Evolutionary conservation across 2,113 vertebrate genomes (phyloP), one percentile per base, ranked within the genome.

Genomic region (Bungarus multicinctus): DNA sequence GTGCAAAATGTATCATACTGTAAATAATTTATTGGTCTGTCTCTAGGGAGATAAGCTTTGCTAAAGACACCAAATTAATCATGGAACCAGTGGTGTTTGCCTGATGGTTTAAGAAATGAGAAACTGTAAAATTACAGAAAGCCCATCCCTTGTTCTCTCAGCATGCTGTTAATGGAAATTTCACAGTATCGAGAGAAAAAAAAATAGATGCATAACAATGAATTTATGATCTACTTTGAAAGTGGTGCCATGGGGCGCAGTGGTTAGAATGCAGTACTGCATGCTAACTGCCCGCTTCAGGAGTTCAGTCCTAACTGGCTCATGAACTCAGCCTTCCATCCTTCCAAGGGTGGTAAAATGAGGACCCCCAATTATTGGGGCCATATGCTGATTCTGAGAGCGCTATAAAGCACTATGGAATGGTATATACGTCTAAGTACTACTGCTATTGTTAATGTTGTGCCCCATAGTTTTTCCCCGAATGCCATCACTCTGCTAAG

Each of bases 11-110:
- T 81, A 93, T 94, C 93, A 91, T 94, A 11, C 91, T 94, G 7
- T 95, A 95, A 95, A 64, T 85, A 89, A 95, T 97, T 96, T 96
- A 93, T 96, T 89, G 94, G 91, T 60, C 88, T 94, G 90, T 81
- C 45, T 96, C 34, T 50, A 94, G 88, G n/a, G 91, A 96, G 57
- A 90, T 93, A 92, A 92, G 90, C 95, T 94, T 96, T 93, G 86
- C 85, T 93, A 94, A 97, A 96, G 34, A 91, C 3, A 89, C 58
- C 89, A 45, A 96, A 94, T 94, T 96, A 96, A 96, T 94, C 92
- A 94, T 1, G 90, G 8, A 90, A 6, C 7, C 94, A 94, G 34
- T 92, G 54, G 0, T 95, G 90, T 95, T 96, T 97, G 95, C 93
- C 94, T 96, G 90, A 52, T 93, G 95, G 90, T 95, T 50, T 96